Percentiles rank a stretch among this genome's conserved stretches.
Conservation (phyloP, 2,888 invertebrate genomes). For the Leptinotarsa rubiginosa region DNA sequence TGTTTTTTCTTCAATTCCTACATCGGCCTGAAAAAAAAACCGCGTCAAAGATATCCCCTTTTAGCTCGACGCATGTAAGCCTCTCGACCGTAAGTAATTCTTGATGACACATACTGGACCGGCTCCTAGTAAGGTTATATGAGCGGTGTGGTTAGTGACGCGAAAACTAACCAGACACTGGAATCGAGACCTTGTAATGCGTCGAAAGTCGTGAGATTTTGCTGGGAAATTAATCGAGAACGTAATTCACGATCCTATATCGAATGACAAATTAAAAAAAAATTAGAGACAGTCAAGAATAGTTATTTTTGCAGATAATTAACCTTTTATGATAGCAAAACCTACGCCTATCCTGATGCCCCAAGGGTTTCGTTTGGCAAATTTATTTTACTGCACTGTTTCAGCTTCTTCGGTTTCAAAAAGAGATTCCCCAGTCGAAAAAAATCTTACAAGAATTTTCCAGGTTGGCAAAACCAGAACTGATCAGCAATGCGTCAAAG, state of each 20-base stretch:
- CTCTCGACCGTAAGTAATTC: conserved; percentile 37
- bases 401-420: no score
- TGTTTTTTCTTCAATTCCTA: neutral
- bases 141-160: conserved; percentile 39
- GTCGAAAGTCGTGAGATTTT: conserved; percentile 30
- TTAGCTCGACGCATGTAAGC: conserved; percentile 2
- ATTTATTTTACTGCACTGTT: no score
- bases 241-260: neutral
- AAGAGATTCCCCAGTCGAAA: no score
- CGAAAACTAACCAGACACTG: conserved; percentile 40
- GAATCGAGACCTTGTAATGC: conserved; percentile 42
- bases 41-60: conserved; percentile 19
- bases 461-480: no score
- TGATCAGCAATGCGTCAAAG: no score
- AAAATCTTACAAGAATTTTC: no score
- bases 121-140: conserved; percentile 35
- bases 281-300: no score
- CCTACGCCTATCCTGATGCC: no score
- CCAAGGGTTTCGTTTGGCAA: no score
- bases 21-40: neutral
- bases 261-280: no score
- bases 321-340: no score
- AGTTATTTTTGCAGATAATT: no score
- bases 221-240: conserved; percentile 5
- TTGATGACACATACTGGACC: conserved; percentile 37